phyloP scores from a whole-genome alignment of 2,888 invertebrate species.

The Agonum fuliginosum region DNA sequence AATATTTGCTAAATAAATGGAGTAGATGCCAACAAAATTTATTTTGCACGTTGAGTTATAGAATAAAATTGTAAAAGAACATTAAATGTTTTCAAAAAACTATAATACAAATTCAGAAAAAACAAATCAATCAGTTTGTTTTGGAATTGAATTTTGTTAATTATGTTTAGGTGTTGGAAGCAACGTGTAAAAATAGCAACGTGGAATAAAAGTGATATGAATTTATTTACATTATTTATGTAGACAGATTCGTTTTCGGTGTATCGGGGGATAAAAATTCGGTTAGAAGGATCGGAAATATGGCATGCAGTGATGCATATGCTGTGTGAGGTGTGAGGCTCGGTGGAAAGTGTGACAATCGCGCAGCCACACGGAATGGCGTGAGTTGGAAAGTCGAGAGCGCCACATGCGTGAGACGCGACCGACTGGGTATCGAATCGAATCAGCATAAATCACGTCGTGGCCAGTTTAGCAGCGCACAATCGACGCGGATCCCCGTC shows the following conservation, averaged over 20 bases:
- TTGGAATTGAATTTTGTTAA: constrained; percentile 2
- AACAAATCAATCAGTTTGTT: background rate
- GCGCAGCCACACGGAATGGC: constrained; percentile 14
- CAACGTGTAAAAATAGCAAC: background rate
- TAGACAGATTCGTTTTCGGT: constrained; percentile 2
- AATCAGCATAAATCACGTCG: constrained; percentile 56
- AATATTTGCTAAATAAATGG: constrained; percentile 23
- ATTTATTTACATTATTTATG: constrained; percentile 24
- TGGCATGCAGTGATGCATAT: constrained; percentile 21
- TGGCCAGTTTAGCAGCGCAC: constrained; percentile 52
- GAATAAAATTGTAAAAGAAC: background rate
- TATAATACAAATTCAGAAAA: background rate
- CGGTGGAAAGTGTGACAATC: constrained; percentile 4
- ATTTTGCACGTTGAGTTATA: background rate
- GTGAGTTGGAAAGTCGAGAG: background rate
- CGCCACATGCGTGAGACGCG: constrained; percentile 36
- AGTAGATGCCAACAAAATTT: constrained; percentile 20
- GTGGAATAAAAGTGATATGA: constrained; percentile 10
- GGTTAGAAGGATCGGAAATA: background rate
- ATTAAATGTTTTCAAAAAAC: background rate
- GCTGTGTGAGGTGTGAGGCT: background rate
- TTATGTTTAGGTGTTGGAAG: background rate
- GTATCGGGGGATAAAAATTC: background rate
- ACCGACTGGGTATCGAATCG: constrained; percentile 37
- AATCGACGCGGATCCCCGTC: constrained; percentile 41